A percentile compares a stretch with the other conserved stretches of the same genome.
phyloP scores from a whole-genome alignment of 2,113 vertebrate species.

The Archilochus colubris region DNA sequence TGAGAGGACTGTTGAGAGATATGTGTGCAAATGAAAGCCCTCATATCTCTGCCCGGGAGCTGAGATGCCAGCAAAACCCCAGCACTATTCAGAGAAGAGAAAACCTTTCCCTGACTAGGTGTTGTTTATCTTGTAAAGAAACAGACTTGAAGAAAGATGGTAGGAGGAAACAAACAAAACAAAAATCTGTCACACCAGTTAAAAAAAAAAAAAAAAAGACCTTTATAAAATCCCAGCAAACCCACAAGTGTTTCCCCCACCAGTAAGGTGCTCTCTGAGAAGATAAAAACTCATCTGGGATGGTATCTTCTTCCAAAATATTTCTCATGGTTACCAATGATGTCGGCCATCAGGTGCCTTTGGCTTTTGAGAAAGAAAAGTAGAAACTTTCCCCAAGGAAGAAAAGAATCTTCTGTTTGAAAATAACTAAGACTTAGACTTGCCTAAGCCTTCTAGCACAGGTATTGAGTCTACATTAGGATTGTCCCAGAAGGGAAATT shows the following conservation, averaged over 20 bases:
- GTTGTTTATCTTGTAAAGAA: neutral
- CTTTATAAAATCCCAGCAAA: neutral
- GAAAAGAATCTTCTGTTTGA: neutral
- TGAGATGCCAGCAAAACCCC: conserved; percentile 63
- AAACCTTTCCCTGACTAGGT: neutral
- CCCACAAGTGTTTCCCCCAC: neutral
- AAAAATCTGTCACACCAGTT: neutral
- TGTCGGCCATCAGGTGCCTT: neutral
- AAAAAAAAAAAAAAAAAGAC: neutral
- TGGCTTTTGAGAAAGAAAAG: neutral
- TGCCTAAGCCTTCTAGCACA: neutral
- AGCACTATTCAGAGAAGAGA: conserved; percentile 72
- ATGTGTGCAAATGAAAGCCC: conserved; percentile 92
- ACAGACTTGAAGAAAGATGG: neutral
- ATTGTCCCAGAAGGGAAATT: neutral
- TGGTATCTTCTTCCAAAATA: neutral
- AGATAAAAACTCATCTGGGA: neutral
- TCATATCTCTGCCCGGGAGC: neutral
- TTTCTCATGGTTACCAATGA: neutral
- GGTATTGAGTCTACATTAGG: neutral
- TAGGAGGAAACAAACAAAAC: neutral
- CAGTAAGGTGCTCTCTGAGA: conserved; percentile 11
- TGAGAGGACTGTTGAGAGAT: conserved; percentile 91
- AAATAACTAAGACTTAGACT: neutral
- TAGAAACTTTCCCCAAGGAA: neutral